Conservation (phyloP, 64 coral and sea anemone species). For the Montipora capricornis region DNA sequence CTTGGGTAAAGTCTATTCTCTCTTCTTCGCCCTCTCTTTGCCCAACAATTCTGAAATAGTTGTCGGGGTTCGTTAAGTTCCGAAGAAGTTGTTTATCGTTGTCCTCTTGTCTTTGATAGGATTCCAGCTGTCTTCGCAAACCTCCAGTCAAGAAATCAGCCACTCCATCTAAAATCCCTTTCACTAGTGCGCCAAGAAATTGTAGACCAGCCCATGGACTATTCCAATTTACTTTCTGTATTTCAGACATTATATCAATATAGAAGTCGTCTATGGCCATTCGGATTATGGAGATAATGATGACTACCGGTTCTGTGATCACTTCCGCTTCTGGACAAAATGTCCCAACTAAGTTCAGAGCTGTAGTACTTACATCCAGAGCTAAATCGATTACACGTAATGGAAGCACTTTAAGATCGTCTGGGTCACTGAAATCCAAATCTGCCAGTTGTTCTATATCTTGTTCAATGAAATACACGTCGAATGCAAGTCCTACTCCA, state of each 20-base stretch:
- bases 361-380: constrained; percentile 60
- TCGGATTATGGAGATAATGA: constrained; percentile 72
- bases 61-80: constrained; percentile 22
- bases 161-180: constrained; percentile 57
- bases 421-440: constrained; percentile 50
- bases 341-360: constrained; percentile 60
- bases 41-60: constrained; percentile 49
- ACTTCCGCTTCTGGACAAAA: constrained; percentile 73
- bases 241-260: constrained; percentile 65
- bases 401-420: constrained; percentile 43
- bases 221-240: constrained; percentile 58
- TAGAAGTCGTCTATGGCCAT: constrained; percentile 82
- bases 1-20: constrained; percentile 57
- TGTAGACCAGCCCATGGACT: constrained; percentile 58
- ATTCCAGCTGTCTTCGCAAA: constrained; percentile 50
- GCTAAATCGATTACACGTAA: constrained; percentile 44
- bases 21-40: constrained; percentile 32
- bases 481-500: constrained; percentile 54
- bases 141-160: constrained; percentile 69
- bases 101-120: constrained; percentile 37
- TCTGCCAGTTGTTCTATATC: constrained; percentile 44
- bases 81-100: constrained; percentile 43
- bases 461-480: constrained; percentile 74
- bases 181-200: constrained; percentile 34
- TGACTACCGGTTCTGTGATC: constrained; percentile 54